Percentiles rank a stretch among this genome's conserved stretches.
These are phyloP conservation scores for Diabrotica virgifera DNA, from an alignment of 1,140 invertebrate genomes.

Conservation along the genomic window DNA sequence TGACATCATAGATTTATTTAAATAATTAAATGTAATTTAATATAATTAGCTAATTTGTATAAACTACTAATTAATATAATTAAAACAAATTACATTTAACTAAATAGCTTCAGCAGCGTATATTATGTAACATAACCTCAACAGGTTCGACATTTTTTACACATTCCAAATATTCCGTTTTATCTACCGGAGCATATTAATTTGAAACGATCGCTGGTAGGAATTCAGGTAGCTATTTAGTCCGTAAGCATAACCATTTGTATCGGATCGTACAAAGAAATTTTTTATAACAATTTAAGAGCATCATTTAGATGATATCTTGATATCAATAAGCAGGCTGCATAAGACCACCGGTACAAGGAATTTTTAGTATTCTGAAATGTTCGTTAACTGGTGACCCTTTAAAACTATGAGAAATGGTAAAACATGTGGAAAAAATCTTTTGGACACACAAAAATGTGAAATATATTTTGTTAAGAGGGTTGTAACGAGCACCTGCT, in stretches of 20 bases:
- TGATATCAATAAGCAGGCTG: constrained; percentile 7
- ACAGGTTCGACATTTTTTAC: background rate
- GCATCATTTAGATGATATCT: constrained; percentile 9
- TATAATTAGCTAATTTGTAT: no score
- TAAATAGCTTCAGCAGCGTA: no score
- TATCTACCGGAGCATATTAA: background rate
- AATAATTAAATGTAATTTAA: no score
- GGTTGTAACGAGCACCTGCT: no score
- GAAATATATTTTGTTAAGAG: no score
- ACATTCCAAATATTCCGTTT: constrained; percentile 5
- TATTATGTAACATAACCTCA: no score
- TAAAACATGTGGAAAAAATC: no score
- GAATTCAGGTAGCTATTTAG: constrained; percentile 10
- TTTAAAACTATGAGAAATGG: background rate
- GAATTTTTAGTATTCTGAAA: constrained; percentile 9
- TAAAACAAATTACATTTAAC: no score
- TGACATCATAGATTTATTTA: no score
- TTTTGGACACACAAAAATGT: no score
- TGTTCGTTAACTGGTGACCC: background rate
- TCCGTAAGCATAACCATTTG: constrained; percentile 6
- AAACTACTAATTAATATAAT: no score
- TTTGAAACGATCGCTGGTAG: background rate
- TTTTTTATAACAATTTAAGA: background rate
- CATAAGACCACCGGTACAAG: background rate
- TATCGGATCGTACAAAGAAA: background rate